Evolutionary conservation across 2,888 invertebrate genomes (phyloP).

Genomic region (Pseudanteris insignis): DNA sequence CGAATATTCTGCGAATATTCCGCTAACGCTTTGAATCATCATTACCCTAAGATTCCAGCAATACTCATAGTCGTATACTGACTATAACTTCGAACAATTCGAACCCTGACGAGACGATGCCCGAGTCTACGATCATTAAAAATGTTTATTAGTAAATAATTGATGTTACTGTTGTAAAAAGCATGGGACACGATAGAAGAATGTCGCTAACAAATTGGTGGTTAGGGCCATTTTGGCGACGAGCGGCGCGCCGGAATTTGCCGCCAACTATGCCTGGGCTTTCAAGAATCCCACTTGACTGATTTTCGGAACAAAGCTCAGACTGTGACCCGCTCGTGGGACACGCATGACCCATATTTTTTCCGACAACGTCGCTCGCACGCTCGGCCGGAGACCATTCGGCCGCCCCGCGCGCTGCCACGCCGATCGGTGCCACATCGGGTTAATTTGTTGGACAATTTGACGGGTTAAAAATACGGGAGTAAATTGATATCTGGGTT

Average conservation of each 20-base stretch:
- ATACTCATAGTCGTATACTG: too few relatives aligned
- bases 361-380: conserved; percentile 4
- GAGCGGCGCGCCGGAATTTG: conserved; percentile 41
- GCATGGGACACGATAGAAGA: conserved; percentile 47
- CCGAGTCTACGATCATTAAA: too few relatives aligned
- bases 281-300: conserved; percentile 28
- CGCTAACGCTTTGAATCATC: too few relatives aligned
- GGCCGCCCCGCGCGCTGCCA: too few relatives aligned
- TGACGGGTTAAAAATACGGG: conserved; percentile 13
- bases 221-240: conserved; percentile 54
- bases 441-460: too few relatives aligned
- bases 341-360: conserved; percentile 33
- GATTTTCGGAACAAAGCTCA: conserved; percentile 32
- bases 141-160: neutral
- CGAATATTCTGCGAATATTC: too few relatives aligned
- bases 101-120: too few relatives aligned
- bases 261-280: conserved; percentile 25
- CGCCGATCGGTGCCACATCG: too few relatives aligned
- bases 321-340: conserved; percentile 27
- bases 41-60: too few relatives aligned
- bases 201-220: conserved; percentile 57
- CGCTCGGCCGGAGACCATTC: conserved; percentile 3
- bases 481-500: conserved; percentile 30
- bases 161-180: conserved; percentile 10
- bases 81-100: too few relatives aligned